phyloP scores from a whole-genome alignment of 2,113 vertebrate genomes.

The Ochotona princeps region DNA sequence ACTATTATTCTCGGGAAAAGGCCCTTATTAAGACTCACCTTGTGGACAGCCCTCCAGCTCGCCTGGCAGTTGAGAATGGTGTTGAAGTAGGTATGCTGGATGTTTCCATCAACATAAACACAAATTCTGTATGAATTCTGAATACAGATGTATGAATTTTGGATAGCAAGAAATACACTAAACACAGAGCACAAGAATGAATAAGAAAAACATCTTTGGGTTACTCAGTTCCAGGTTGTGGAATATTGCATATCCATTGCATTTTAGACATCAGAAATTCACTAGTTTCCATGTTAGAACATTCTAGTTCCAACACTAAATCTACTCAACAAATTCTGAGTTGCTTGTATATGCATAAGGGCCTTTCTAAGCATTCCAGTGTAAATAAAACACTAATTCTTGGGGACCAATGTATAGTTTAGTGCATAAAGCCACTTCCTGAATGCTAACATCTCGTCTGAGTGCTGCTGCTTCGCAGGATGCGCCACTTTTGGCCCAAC shows the following conservation, averaged over 20 bases:
- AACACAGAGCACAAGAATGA: background rate
- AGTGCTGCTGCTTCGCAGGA: too few relatives aligned
- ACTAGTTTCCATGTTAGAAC: background rate
- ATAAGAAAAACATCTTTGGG: background rate
- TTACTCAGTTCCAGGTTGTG: background rate
- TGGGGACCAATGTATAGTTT: background rate
- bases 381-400: background rate
- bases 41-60: background rate
- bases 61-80: background rate
- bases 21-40: background rate
- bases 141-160: background rate
- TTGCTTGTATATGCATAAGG: background rate
- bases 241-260: background rate
- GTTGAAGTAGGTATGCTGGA: background rate
- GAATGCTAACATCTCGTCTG: too few relatives aligned
- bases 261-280: background rate
- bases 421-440: too few relatives aligned
- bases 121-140: background rate
- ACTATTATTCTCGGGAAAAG: background rate
- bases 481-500: too few relatives aligned
- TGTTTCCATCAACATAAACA: background rate
- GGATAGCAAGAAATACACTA: background rate
- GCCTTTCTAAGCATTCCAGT: background rate
- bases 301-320: constrained; percentile 8
- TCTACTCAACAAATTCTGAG: background rate